Conservation (phyloP, 1,140 invertebrate species). For the Sitophilus oryzae region DNA sequence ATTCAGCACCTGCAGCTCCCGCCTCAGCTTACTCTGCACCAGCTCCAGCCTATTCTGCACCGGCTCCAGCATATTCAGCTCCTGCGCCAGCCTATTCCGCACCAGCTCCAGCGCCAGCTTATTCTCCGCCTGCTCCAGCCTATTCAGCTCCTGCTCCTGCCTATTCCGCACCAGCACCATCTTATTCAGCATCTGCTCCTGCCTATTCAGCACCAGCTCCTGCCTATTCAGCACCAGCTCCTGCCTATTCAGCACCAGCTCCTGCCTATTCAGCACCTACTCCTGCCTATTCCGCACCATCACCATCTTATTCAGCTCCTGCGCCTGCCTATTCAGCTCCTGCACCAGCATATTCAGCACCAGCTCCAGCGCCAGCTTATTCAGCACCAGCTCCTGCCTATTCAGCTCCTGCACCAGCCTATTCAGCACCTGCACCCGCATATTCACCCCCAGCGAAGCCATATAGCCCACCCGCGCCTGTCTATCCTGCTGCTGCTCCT, state of each 20-base stretch:
- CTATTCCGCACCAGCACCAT: constrained; percentile 17
- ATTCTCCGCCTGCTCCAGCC: constrained; percentile 8
- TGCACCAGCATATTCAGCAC: constrained; percentile 1
- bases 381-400: constrained; percentile 18
- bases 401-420: constrained; percentile 11
- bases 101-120: constrained; percentile 1
- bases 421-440: constrained; percentile 7
- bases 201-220: constrained; percentile 11
- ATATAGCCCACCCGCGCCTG: constrained; percentile 19
- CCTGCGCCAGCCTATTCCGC: constrained; percentile 18
- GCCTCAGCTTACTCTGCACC: constrained; percentile 14
- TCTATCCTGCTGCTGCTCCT: constrained; percentile 8
- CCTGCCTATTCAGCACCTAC: constrained; percentile 11
- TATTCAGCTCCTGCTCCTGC: constrained; percentile 13
- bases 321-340: constrained; percentile 15
- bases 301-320: constrained; percentile 8
- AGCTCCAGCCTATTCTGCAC: constrained; percentile 11
- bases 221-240: constrained; percentile 16
- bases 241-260: constrained; percentile 19
- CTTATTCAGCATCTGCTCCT: constrained; percentile 15
- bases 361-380: constrained; percentile 12
- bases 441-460: constrained; percentile 8
- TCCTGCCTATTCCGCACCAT: constrained; percentile 7
- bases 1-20: constrained; percentile 12
- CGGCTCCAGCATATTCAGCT: constrained; percentile 1